Evolutionary conservation across 2,113 vertebrate species (phyloP).

Genomic region (Syngnathus floridae): DNA sequence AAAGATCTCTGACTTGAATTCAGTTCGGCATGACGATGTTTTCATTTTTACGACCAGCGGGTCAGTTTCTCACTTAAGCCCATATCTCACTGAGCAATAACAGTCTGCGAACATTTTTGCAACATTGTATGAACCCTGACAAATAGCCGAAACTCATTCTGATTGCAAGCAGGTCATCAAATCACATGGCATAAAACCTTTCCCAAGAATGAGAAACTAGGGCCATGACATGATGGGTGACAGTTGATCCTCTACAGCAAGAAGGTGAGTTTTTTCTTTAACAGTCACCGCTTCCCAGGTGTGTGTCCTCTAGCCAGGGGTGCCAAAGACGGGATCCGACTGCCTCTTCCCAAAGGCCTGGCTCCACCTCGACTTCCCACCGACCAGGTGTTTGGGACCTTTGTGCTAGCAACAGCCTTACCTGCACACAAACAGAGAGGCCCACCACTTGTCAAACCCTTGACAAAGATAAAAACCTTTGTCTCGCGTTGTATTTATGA

Average conservation of each 20-base stretch:
- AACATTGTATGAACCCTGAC: background rate
- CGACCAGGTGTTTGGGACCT: constrained; percentile 39
- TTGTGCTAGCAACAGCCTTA: constrained; percentile 44
- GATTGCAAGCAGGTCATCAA: background rate
- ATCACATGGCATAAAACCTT: background rate
- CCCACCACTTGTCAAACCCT: background rate
- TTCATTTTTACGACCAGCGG: no score
- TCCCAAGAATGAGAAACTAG: background rate
- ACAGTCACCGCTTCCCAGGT: constrained; percentile 55
- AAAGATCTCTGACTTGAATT: no score
- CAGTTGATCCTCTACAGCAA: background rate
- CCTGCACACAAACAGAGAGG: constrained; percentile 55
- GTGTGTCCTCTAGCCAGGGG: constrained; percentile 60
- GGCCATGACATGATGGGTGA: background rate
- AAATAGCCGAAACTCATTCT: background rate
- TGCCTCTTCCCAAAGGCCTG: constrained; percentile 56
- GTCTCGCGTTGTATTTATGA: background rate
- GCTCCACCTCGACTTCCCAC: constrained; percentile 58
- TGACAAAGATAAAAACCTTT: background rate
- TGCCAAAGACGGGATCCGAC: constrained; percentile 74
- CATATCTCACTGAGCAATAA: no score
- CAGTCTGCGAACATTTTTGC: no score
- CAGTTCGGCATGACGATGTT: no score
- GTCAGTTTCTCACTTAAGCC: no score
- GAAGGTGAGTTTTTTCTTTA: background rate